Percentiles rank a stretch among this genome's conserved stretches.
Conservation (phyloP, 2,113 vertebrate species). For the Struthio camelus region DNA sequence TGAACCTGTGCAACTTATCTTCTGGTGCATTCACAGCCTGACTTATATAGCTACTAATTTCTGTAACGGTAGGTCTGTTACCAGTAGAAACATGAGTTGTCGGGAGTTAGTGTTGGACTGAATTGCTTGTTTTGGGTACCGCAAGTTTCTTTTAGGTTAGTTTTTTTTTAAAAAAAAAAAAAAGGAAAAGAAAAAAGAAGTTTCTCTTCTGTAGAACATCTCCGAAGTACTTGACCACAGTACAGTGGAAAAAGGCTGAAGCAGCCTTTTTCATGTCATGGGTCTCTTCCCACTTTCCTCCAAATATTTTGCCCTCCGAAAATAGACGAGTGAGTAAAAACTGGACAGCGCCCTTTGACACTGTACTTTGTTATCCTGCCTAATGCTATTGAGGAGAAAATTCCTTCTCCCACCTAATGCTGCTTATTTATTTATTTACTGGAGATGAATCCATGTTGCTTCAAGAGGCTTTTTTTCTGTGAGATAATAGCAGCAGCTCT, state of each 20-base stretch:
- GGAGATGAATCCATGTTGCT: constrained; percentile 81
- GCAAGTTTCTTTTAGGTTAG: background rate
- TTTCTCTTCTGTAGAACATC: background rate
- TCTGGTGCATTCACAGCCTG: background rate
- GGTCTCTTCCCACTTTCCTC: background rate
- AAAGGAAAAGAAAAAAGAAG: background rate
- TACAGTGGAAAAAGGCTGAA: constrained; percentile 1
- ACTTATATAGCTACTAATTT: background rate
- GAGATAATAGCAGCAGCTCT: constrained; percentile 94
- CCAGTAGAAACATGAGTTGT: background rate
- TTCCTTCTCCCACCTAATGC: constrained; percentile 71
- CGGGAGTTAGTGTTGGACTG: background rate
- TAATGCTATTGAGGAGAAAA: constrained; percentile 64
- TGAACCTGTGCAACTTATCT: background rate
- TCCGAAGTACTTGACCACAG: background rate
- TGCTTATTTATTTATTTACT: constrained; percentile 84
- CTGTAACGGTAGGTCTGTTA: background rate
- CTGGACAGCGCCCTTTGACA: constrained; percentile 64
- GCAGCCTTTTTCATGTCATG: background rate
- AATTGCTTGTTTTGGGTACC: background rate
- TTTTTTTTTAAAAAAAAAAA: background rate
- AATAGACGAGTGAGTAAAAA: constrained; percentile 49
- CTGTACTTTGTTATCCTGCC: constrained; percentile 28
- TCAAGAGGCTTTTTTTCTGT: constrained; percentile 93
- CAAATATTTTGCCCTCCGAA: constrained; percentile 21